Base-by-base conservation (phyloP, 2,797 vertebrate species). In the Champsocephalus esox region DNA sequence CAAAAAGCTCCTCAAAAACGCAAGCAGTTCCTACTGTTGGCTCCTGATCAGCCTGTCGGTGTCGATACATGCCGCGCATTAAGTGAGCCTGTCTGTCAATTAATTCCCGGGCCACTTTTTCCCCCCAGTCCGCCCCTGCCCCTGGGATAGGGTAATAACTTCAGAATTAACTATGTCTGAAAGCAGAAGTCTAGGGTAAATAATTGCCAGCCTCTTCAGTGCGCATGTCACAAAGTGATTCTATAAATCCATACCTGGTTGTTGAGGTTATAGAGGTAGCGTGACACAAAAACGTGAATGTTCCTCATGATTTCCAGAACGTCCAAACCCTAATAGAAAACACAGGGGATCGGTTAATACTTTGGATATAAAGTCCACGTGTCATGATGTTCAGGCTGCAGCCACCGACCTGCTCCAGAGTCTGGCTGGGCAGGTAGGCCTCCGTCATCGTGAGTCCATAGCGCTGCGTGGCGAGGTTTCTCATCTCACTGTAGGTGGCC, bases 401-500 rank as follows among this genome's bases (percentile, higher is more conserved):
- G 21, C 0, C 11, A 46, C 81, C 43, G 76, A 99, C 98, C 97
- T 99, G 98, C 83, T 99, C 98, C 88, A 99, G 93, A 11, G 98
- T 99, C 92, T 99, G 98, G 89, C 98, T 99, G 48, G 98, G 98
- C 72, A 99, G 96, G 86, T 99, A 96, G 1, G 98, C 97, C 90
- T 99, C 98, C 0, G 98, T 98, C 98, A 99, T 99, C 0, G 90
- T 93, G 24, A 99, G 94, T 19, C 97, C 97, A 5, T 99, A 99
- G 71, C 97, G 98, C 64, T 99, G 98, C 0, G 96, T 98, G 32
- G 98, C 98, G 6, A 99, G 92, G 89, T 98, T 99, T 64, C 98
- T 96, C 98, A 99, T 99, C 93, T 99, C 98, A n/a, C 98, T 99
- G 87, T 99, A 99, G 14, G 98, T 99, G 87, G 98, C 98, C 98